phyloP scores from a whole-genome alignment of 2,797 vertebrate species.

The Sternotherus odoratus region DNA sequence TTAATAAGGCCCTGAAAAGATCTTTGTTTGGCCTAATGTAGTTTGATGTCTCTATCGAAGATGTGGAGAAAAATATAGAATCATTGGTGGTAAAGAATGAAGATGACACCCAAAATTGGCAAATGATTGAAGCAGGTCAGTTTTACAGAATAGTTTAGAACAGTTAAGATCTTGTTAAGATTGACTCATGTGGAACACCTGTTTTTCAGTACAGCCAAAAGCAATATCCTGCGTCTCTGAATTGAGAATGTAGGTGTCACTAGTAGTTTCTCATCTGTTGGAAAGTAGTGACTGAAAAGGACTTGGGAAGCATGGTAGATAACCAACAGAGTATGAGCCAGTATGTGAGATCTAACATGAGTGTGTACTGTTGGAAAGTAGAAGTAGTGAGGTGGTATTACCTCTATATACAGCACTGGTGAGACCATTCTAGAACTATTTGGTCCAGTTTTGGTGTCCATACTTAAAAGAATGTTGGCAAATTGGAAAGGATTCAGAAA shows the following conservation, averaged over 20 bases:
- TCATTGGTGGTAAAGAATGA: not conserved
- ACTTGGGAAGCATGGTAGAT: not conserved
- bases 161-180: not conserved
- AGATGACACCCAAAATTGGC: not conserved
- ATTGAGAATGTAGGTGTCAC: not conserved
- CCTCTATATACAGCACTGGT: not conserved
- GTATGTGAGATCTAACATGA: not conserved
- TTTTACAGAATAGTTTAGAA: not conserved
- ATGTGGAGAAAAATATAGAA: not conserved
- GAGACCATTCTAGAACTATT: not conserved
- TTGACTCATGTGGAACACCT: not conserved
- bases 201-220: not conserved
- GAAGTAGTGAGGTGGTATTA: not conserved
- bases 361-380: too few species aligned
- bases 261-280: not conserved
- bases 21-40: not conserved
- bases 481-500: not conserved
- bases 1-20: not conserved
- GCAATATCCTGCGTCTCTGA: not conserved
- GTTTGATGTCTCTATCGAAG: not conserved
- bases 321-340: not conserved
- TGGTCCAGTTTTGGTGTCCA: not conserved
- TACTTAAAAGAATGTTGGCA: not conserved
- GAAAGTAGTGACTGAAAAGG: not conserved
- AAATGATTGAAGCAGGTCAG: not conserved